These are phyloP conservation scores for Eunapius fragilis DNA, from an alignment of 37 sponge, comb jelly and placozoan genomes.

Conservation along the genomic window DNA sequence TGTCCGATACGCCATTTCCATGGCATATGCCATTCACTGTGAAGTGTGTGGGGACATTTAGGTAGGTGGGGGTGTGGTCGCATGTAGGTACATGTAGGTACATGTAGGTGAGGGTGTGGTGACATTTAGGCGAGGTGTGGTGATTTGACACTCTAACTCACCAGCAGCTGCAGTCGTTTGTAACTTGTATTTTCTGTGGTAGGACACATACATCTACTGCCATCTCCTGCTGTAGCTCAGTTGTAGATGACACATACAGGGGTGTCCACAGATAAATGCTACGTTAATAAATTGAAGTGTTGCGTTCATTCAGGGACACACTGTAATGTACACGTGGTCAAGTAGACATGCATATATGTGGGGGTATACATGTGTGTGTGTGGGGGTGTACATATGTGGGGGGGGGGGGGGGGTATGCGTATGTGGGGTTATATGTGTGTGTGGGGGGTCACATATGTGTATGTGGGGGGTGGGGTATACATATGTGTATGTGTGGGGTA, in stretches of 20 bases:
- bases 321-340: background rate
- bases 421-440: background rate
- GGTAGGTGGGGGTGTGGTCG: conserved; percentile 30
- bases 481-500: no score
- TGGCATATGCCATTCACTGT: conserved; percentile 96
- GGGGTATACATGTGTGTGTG: background rate
- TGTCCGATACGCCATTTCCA: conserved; percentile 6
- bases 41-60: conserved; percentile 95
- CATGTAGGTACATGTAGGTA: background rate
- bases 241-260: no score
- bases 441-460: background rate
- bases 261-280: no score
- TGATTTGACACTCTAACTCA: no score
- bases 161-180: no score
- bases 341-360: background rate
- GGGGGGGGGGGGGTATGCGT: background rate
- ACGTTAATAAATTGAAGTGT: no score
- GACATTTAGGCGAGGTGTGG: background rate
- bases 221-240: background rate
- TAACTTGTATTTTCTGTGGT: no score
- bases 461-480: no score
- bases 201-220: background rate
- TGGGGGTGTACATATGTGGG: background rate
- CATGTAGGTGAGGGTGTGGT: background rate
- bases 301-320: no score